Evolutionary conservation across 2,888 invertebrate genomes (phyloP).

Genomic region (Drosophila falleni): DNA sequence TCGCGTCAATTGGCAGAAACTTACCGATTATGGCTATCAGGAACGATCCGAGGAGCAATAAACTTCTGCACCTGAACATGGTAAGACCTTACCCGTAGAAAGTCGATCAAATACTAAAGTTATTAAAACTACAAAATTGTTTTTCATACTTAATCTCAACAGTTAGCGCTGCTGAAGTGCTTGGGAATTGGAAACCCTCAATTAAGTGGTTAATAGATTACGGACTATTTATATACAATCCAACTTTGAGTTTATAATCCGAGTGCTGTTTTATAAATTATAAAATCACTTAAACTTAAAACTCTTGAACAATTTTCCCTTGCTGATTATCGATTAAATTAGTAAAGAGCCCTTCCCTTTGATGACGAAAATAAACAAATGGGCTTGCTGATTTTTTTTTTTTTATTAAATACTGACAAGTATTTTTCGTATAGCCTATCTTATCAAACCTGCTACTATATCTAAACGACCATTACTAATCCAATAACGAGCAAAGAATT

Average conservation of each 20-base stretch:
- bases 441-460: slow-evolving; percentile 27
- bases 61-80: slow-evolving; percentile 48
- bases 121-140: not conserved
- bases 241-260: not conserved
- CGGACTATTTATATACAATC: slow-evolving; percentile 8
- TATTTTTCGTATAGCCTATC: slow-evolving; percentile 27
- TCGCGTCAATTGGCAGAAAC: slow-evolving; percentile 14
- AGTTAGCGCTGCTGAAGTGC: slow-evolving; percentile 11
- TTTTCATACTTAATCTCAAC: slow-evolving; percentile 44
- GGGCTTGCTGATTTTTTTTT: no score
- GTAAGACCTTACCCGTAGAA: slow-evolving; percentile 29
- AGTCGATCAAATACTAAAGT: slow-evolving; percentile 40
- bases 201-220: slow-evolving; percentile 25
- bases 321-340: slow-evolving; percentile 17
- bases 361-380: slow-evolving; percentile 18
- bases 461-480: slow-evolving; percentile 5
- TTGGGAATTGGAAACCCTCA: not conserved
- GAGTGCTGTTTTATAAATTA: no score
- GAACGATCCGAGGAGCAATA: slow-evolving; percentile 32
- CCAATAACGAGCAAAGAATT: not conserved
- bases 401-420: not conserved
- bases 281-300: not conserved
- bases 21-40: slow-evolving; percentile 65
- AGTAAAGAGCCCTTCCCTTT: not conserved
- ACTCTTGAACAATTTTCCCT: not conserved